Conservation (phyloP, 2,888 invertebrate genomes). For the Choristoneura rosaceana region DNA sequence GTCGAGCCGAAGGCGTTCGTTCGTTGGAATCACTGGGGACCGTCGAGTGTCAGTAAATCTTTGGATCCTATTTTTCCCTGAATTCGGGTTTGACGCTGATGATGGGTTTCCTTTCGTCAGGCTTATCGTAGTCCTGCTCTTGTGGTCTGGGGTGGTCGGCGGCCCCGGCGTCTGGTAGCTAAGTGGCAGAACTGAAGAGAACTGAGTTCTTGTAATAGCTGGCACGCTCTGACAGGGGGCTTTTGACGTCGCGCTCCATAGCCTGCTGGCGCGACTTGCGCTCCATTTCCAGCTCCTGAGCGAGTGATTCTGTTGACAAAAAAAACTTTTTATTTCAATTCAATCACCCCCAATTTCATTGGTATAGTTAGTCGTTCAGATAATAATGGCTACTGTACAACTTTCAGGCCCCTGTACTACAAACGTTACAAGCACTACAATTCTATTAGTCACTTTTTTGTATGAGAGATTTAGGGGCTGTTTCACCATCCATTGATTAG, state of each 20-base stretch:
- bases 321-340: conserved; percentile 1
- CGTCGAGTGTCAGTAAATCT: conserved; percentile 49
- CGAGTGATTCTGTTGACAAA: conserved; percentile 91
- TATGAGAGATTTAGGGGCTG: too few species aligned
- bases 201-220: conserved; percentile 96
- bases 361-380: too few species aligned
- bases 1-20: conserved; percentile 25
- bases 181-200: conserved; percentile 94
- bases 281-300: conserved; percentile 95
- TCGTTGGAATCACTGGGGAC: conserved; percentile 35
- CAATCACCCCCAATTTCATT: too few species aligned
- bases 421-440: too few species aligned
- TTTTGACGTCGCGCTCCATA: conserved; percentile 93
- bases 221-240: conserved; percentile 92
- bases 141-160: conserved; percentile 64
- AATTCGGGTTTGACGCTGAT: conserved; percentile 85
- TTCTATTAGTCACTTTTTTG: too few species aligned
- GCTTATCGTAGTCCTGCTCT: conserved; percentile 65
- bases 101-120: conserved; percentile 79
- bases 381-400: too few species aligned
- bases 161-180: conserved; percentile 79
- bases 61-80: conserved; percentile 78
- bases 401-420: too few species aligned
- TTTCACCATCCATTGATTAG: too few species aligned
- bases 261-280: conserved; percentile 93